Conservation (phyloP, 2,888 invertebrate species). For the Drosophila pseudotakahashii region DNA sequence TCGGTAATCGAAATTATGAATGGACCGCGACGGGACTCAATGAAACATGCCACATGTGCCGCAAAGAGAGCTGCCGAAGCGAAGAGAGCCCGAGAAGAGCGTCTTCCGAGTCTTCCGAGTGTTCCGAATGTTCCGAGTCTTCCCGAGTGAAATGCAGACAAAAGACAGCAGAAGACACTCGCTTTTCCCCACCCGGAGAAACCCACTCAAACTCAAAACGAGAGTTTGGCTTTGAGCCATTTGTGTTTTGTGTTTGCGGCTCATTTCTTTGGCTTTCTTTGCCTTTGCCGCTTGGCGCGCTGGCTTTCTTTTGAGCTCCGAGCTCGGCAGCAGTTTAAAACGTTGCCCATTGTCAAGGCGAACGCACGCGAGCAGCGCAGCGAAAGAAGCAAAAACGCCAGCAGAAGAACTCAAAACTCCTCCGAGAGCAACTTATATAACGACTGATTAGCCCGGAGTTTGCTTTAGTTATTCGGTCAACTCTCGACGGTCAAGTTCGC, state of each 20-base stretch:
- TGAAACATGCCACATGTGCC: constrained; percentile 47
- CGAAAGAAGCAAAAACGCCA: constrained; percentile 32
- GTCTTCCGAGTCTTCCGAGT: not conserved
- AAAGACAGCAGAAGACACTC: constrained; percentile 6
- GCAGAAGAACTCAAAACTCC: constrained; percentile 66
- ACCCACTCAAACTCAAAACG: constrained; percentile 50
- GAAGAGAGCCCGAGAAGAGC: constrained; percentile 31
- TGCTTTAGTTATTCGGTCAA: constrained; percentile 84
- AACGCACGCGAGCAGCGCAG: constrained; percentile 73
- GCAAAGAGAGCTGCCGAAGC: constrained; percentile 26
- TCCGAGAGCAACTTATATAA: constrained; percentile 83
- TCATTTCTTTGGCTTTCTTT: constrained; percentile 75
- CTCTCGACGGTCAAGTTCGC: constrained; percentile 84
- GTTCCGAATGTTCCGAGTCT: not conserved
- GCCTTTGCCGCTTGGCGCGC: too few relatives aligned
- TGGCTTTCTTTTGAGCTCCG: constrained; percentile 67
- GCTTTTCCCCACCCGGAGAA: constrained; percentile 36
- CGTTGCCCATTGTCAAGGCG: constrained; percentile 83
- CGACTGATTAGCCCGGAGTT: constrained; percentile 82
- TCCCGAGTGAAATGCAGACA: constrained; percentile 23
- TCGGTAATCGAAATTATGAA: constrained; percentile 75
- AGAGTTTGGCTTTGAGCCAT: constrained; percentile 55
- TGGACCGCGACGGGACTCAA: constrained; percentile 51
- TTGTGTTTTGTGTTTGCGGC: constrained; percentile 57
- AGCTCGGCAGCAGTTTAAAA: constrained; percentile 70